Percentiles rank a stretch among this genome's conserved stretches.
Conservation (phyloP, 2,797 vertebrate species). For the Mormyrus hasselquistii region DNA sequence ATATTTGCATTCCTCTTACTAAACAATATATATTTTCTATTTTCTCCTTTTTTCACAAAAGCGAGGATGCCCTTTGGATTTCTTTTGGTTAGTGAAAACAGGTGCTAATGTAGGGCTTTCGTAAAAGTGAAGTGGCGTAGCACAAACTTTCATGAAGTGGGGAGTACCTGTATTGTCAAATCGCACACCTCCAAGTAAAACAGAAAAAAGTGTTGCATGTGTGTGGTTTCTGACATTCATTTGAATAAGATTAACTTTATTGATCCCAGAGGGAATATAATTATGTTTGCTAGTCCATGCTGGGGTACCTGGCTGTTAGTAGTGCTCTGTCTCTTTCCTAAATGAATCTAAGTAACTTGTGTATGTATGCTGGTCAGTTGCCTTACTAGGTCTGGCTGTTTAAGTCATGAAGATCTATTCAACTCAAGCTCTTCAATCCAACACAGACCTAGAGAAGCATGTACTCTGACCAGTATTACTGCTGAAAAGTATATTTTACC, state of each 20-base stretch:
- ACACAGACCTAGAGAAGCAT: neutral
- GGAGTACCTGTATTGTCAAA: neutral
- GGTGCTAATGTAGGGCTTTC: neutral
- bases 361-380: neutral
- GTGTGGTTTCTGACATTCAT: neutral
- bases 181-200: neutral
- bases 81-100: neutral
- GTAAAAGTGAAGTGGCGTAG: neutral
- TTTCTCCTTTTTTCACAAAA: neutral
- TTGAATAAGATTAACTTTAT: neutral
- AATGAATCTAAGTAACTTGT: neutral
- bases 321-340: neutral
- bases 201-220: neutral
- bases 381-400: neutral
- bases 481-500: neutral
- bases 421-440: neutral
- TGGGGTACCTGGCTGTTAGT: neutral
- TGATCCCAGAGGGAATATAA: neutral
- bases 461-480: neutral
- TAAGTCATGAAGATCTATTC: neutral
- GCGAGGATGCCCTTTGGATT: neutral
- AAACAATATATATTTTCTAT: neutral
- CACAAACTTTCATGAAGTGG: neutral
- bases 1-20: too few relatives aligned
- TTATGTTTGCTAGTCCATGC: neutral